These are phyloP conservation scores for Sebastes diploproa DNA, from an alignment of 2,797 vertebrate genomes.

Conservation along the genomic window DNA sequence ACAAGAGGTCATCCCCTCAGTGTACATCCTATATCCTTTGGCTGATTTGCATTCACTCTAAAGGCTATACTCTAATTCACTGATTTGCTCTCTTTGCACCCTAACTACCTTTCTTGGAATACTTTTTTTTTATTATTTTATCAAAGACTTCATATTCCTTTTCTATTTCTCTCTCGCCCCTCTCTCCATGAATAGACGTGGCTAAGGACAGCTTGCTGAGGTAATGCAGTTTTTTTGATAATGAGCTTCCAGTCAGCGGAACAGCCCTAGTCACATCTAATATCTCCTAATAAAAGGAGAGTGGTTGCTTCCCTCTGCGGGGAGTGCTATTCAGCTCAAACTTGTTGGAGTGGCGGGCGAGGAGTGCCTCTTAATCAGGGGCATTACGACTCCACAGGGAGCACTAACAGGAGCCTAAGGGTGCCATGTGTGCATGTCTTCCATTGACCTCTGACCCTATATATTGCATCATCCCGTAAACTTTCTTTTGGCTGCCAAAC, in stretches of 20 bases:
- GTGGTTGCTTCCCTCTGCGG: slow-evolving; percentile 39
- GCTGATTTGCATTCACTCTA: slow-evolving; percentile 58
- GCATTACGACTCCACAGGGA: slow-evolving; percentile 41
- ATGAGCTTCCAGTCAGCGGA: slow-evolving; percentile 51
- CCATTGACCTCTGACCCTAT: slow-evolving; percentile 40
- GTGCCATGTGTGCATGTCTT: slow-evolving; percentile 26
- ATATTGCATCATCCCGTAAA: background rate
- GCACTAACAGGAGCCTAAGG: background rate
- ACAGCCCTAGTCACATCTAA: slow-evolving; percentile 56
- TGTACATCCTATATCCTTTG: slow-evolving; percentile 37
- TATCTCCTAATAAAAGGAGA: slow-evolving; percentile 55
- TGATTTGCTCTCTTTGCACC: slow-evolving; percentile 38
- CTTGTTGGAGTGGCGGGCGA: slow-evolving; percentile 24
- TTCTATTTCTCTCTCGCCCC: background rate
- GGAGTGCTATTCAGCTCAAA: slow-evolving; percentile 44
- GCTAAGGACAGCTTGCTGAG: slow-evolving; percentile 44
- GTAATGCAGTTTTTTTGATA: slow-evolving; percentile 46
- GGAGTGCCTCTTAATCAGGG: slow-evolving; percentile 44
- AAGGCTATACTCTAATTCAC: slow-evolving; percentile 37
- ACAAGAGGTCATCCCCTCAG: slow-evolving; percentile 52
- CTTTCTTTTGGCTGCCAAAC: slow-evolving; percentile 1
- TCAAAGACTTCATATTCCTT: slow-evolving; percentile 34
- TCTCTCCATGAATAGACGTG: background rate
- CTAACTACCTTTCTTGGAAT: slow-evolving; percentile 37
- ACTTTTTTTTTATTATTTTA: slow-evolving; percentile 2